phyloP scores from a whole-genome alignment of 92 coral and sea anemone species.

The Palythoa heliodiscus region DNA sequence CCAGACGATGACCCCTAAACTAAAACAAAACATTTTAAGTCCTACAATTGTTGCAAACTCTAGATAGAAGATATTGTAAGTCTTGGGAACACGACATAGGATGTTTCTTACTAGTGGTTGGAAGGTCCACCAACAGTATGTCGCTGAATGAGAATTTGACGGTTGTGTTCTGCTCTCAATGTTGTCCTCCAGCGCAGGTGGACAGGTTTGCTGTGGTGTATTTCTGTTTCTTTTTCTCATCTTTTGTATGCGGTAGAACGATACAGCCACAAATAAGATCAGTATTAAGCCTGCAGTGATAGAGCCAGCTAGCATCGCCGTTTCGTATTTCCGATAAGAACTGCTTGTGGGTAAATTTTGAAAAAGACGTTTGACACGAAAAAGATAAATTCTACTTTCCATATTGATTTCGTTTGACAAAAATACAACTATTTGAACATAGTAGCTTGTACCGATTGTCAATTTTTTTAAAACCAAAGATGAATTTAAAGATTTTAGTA shows the following conservation, averaged over 20 bases:
- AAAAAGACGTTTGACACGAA: not conserved
- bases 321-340: not conserved
- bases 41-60: too few relatives aligned
- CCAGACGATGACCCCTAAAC: too few relatives aligned
- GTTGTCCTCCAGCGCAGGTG: constrained; percentile 52
- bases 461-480: not conserved
- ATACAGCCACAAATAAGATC: not conserved
- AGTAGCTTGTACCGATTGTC: not conserved
- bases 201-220: constrained; percentile 7
- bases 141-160: not conserved
- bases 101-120: not conserved
- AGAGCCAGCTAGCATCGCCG: not conserved
- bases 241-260: not conserved
- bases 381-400: not conserved
- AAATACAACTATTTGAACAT: not conserved
- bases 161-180: constrained; percentile 64
- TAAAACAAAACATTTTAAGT: too few relatives aligned
- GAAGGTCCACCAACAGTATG: constrained; percentile 14
- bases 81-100: not conserved
- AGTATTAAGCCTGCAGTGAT: not conserved
- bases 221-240: not conserved
- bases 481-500: constrained; percentile 1
- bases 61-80: too few relatives aligned
- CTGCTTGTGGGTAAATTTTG: not conserved
- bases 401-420: not conserved